These are phyloP conservation scores for Coryphaenoides rupestris DNA, from an alignment of 2,113 vertebrate genomes.

Conservation along the genomic window DNA sequence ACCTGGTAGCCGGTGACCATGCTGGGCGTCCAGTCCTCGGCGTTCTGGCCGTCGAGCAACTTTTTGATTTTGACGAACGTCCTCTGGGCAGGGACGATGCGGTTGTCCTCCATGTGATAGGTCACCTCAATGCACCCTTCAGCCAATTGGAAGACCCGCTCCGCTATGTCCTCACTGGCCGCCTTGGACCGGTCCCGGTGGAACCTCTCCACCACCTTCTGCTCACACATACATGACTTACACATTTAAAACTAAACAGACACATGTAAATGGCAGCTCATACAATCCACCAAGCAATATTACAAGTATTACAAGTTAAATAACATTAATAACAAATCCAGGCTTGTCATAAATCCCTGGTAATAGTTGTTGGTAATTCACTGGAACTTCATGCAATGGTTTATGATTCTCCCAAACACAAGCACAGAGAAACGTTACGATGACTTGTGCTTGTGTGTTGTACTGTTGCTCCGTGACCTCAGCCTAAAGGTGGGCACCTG, in stretches of 20 bases:
- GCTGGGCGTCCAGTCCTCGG: slow-evolving; percentile 59
- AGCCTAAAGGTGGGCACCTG: slow-evolving; percentile 29
- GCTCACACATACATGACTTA: slow-evolving; percentile 9
- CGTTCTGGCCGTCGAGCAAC: slow-evolving; percentile 49
- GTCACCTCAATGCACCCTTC: slow-evolving; percentile 76
- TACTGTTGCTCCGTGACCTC: not conserved
- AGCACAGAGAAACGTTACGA: not conserved
- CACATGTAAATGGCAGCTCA: too few species aligned
- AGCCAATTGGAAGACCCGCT: slow-evolving; percentile 72
- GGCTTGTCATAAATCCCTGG: too few species aligned
- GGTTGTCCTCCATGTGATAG: slow-evolving; percentile 74
- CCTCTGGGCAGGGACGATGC: slow-evolving; percentile 73
- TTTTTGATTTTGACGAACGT: slow-evolving; percentile 71
- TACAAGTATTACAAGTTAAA: too few species aligned
- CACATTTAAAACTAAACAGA: not conserved
- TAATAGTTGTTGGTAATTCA: too few species aligned
- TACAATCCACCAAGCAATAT: too few species aligned
- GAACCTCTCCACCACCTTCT: slow-evolving; percentile 87
- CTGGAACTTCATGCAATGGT: too few species aligned
- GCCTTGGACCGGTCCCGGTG: slow-evolving; percentile 73
- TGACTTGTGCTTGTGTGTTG: not conserved
- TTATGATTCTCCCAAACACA: not conserved
- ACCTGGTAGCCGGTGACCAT: slow-evolving; percentile 80
- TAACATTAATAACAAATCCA: too few species aligned
- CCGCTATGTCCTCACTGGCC: slow-evolving; percentile 78